phyloP scores from a whole-genome alignment of 2,888 invertebrate genomes.

The Eulithis prunata region DNA sequence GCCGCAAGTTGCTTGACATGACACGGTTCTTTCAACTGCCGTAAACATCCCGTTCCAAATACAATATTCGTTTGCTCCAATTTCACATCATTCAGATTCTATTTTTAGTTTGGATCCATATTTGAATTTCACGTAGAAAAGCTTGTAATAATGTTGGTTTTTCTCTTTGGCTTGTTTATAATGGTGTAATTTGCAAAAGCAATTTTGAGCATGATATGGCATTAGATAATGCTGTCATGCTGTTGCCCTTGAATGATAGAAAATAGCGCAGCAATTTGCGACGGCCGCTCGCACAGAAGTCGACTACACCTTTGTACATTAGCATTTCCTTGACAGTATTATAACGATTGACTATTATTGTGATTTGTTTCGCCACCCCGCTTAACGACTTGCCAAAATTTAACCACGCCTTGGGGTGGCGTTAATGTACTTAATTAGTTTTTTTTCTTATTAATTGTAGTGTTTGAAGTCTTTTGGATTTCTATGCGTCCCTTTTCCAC shows the following conservation, averaged over 20 bases:
- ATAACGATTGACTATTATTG: conserved; percentile 73
- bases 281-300: conserved; percentile 53
- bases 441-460: conserved; percentile 51
- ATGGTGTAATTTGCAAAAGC: background rate
- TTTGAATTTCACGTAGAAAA: background rate
- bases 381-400: conserved; percentile 72
- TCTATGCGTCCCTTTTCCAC: conserved; percentile 54
- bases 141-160: background rate
- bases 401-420: conserved; percentile 52
- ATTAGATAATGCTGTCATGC: background rate
- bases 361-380: conserved; percentile 68
- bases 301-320: conserved; percentile 77
- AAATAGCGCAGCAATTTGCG: conserved; percentile 30
- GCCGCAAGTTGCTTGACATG: conserved; percentile 31
- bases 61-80: background rate
- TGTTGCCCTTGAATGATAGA: conserved; percentile 2
- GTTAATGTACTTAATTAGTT: conserved; percentile 76
- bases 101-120: background rate
- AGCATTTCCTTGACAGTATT: conserved; percentile 77
- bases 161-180: background rate
- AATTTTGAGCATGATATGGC: background rate
- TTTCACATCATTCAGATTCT: background rate
- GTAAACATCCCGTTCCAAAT: background rate
- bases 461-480: conserved; percentile 41
- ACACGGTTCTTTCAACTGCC: conserved; percentile 11